phyloP scores from a whole-genome alignment of 2,888 invertebrate species.

The Erebia epiphron region DNA sequence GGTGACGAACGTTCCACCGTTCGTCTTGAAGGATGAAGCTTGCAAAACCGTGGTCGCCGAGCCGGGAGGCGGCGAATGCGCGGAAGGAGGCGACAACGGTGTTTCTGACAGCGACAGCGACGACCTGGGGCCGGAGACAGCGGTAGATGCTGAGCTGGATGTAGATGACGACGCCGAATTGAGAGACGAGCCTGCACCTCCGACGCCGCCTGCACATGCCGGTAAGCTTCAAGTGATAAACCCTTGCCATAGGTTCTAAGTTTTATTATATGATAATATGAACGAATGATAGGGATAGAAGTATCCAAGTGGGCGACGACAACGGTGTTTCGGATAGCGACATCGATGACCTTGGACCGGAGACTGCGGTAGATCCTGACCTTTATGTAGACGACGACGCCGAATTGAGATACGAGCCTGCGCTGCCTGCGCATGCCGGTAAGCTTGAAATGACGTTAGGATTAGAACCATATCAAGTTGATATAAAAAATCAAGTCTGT shows the following conservation, averaged over 20 bases:
- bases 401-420: slow-evolving; percentile 73
- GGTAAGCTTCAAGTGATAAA: neutral
- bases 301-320: too few species aligned
- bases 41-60: slow-evolving; percentile 54
- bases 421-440: slow-evolving; percentile 73
- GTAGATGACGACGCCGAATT: slow-evolving; percentile 53
- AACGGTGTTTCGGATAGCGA: slow-evolving; percentile 78
- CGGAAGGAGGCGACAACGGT: slow-evolving; percentile 62
- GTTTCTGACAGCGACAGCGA: slow-evolving; percentile 84
- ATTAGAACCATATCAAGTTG: neutral
- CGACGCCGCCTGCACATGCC: slow-evolving; percentile 81
- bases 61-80: slow-evolving; percentile 61
- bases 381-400: slow-evolving; percentile 62
- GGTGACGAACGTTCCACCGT: slow-evolving; percentile 75
- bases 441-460: neutral
- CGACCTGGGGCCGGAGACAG: slow-evolving; percentile 90
- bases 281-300: too few species aligned
- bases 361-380: slow-evolving; percentile 88
- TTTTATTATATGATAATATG: too few species aligned
- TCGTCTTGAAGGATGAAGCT: slow-evolving; percentile 69
- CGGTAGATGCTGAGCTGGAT: slow-evolving; percentile 86
- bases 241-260: too few species aligned
- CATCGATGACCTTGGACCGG: slow-evolving; percentile 88
- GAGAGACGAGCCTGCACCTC: slow-evolving; percentile 76
- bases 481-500: slow-evolving; percentile 42